Conservation (phyloP, 2,888 invertebrate genomes). For the Aquatica leii region DNA sequence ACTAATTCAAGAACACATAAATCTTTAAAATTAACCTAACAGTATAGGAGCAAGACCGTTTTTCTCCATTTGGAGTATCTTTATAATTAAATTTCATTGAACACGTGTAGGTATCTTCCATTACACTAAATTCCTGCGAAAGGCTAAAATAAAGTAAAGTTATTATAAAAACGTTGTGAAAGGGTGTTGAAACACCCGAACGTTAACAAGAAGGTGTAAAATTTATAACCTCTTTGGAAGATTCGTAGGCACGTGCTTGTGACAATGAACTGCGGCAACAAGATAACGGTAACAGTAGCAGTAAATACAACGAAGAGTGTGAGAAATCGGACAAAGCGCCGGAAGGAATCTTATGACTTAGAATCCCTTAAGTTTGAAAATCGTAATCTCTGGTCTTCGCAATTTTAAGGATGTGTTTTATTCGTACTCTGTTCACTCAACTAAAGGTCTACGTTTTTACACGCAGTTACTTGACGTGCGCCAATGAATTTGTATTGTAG, state of each 20-base stretch:
- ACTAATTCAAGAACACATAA: too few relatives aligned
- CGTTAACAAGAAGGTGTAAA: slow-evolving; percentile 36
- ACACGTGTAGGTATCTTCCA: slow-evolving; percentile 20
- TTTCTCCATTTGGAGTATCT: slow-evolving; percentile 18
- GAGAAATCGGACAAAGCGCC: slow-evolving; percentile 22
- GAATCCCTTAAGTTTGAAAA: slow-evolving; percentile 15
- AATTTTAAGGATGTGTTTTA: slow-evolving; percentile 15
- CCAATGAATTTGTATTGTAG: slow-evolving; percentile 39
- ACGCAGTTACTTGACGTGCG: slow-evolving; percentile 33
- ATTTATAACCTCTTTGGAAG: slow-evolving; percentile 32
- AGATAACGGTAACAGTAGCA: slow-evolving; percentile 23
- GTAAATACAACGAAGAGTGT: slow-evolving; percentile 28
- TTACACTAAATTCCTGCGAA: slow-evolving; percentile 3
- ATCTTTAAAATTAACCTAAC: slow-evolving; percentile 12
- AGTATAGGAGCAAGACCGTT: slow-evolving; percentile 4
- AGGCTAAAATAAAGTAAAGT: slow-evolving; percentile 4
- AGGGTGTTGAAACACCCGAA: slow-evolving; percentile 19
- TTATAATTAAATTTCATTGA: slow-evolving; percentile 23
- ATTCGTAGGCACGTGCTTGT: slow-evolving; percentile 33
- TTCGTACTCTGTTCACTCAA: slow-evolving; percentile 30
- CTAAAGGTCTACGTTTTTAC: slow-evolving; percentile 33
- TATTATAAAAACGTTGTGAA: slow-evolving; percentile 21
- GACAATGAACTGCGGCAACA: slow-evolving; percentile 35
- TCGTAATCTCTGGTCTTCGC: slow-evolving; percentile 9
- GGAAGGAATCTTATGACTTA: slow-evolving; percentile 30